A percentile compares a stretch with the other conserved stretches of the same genome.
These are phyloP conservation scores for Drosophila putrida DNA, from an alignment of 2,888 invertebrate species.

Conservation along the genomic window DNA sequence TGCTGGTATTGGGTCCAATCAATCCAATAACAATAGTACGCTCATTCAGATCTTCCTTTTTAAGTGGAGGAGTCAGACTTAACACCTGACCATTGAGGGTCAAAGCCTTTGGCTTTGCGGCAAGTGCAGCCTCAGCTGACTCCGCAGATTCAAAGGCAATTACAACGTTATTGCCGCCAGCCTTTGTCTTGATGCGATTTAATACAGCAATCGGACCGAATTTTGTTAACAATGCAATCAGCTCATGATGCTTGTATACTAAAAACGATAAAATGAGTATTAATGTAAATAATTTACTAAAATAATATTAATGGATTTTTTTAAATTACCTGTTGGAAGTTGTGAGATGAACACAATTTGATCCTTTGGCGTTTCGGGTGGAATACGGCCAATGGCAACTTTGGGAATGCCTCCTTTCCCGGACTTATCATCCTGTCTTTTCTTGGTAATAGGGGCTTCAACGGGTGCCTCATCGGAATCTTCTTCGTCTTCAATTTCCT, in stretches of 20 bases:
- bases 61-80: neutral
- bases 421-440: neutral
- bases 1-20: slow-evolving; percentile 50
- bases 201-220: slow-evolving; percentile 66
- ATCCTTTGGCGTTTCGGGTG: slow-evolving; percentile 43
- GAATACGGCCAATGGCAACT: slow-evolving; percentile 46
- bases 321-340: slow-evolving; percentile 67
- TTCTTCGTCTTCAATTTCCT: neutral
- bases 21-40: slow-evolving; percentile 58
- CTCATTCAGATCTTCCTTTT: slow-evolving; percentile 1
- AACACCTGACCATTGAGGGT: slow-evolving; percentile 51
- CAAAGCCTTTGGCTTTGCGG: slow-evolving; percentile 59
- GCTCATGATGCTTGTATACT: slow-evolving; percentile 66
- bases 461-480: slow-evolving; percentile 67
- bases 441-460: slow-evolving; percentile 63
- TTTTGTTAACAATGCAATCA: slow-evolving; percentile 71
- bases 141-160: slow-evolving; percentile 64
- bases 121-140: slow-evolving; percentile 61
- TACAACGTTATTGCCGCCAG: slow-evolving; percentile 29
- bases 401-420: slow-evolving; percentile 60
- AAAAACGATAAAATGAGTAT: neutral
- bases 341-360: slow-evolving; percentile 52
- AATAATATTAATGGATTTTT: neutral
- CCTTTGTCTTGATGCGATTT: slow-evolving; percentile 42
- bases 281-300: neutral